phyloP scores from a whole-genome alignment of 2,113 vertebrate species.

The Scatophagus argus region DNA sequence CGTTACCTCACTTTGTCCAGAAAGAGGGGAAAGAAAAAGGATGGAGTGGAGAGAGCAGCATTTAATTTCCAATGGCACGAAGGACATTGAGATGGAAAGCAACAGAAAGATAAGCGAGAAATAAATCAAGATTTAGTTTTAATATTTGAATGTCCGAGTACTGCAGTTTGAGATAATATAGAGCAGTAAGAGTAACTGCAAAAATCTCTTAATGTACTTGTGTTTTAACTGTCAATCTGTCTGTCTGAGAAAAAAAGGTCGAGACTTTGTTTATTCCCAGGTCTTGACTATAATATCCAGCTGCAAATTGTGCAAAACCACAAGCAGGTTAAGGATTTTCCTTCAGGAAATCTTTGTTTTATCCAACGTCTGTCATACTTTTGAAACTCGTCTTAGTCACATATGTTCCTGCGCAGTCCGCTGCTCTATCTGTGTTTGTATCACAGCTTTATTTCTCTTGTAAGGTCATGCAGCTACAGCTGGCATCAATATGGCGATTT shows the following conservation, averaged over 20 bases:
- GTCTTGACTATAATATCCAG: slow-evolving; percentile 67
- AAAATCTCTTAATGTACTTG: not conserved
- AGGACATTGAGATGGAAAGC: slow-evolving; percentile 25
- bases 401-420: slow-evolving; percentile 47
- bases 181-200: not conserved
- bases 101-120: slow-evolving; percentile 10
- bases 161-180: slow-evolving; percentile 3
- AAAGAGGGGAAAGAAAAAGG: slow-evolving; percentile 37
- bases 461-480: slow-evolving; percentile 81
- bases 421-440: slow-evolving; percentile 76
- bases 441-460: slow-evolving; percentile 74
- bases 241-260: slow-evolving; percentile 52
- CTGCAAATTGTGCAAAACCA: slow-evolving; percentile 79
- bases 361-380: slow-evolving; percentile 65
- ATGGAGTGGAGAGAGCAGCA: slow-evolving; percentile 48
- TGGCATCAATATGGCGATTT: slow-evolving; percentile 82
- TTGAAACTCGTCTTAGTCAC: slow-evolving; percentile 60
- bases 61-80: slow-evolving; percentile 68
- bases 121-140: slow-evolving; percentile 28
- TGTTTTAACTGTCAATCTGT: slow-evolving; percentile 50
- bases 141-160: slow-evolving; percentile 2
- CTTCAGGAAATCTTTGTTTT: slow-evolving; percentile 50
- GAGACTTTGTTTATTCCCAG: slow-evolving; percentile 61
- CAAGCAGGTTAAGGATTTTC: slow-evolving; percentile 67
- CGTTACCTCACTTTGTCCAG: slow-evolving; percentile 66